These are phyloP conservation scores for Oceanites oceanicus DNA, from an alignment of 2,113 vertebrate species.

Conservation along the genomic window DNA sequence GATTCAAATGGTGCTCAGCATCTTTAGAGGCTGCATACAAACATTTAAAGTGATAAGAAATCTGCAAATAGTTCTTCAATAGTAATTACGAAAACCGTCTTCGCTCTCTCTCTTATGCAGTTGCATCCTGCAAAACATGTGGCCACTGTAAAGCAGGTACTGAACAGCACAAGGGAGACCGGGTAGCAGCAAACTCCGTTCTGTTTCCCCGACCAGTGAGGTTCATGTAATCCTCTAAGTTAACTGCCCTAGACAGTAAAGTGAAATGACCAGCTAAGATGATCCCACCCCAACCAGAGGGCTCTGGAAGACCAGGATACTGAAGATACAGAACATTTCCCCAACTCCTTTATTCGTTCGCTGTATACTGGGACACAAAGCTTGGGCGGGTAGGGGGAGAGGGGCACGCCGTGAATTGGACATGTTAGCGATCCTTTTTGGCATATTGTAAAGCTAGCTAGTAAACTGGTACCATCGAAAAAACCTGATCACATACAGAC, in stretches of 20 bases:
- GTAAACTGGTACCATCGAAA: slow-evolving; percentile 69
- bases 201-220: slow-evolving; percentile 70
- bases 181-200: slow-evolving; percentile 35
- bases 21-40: background rate
- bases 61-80: background rate
- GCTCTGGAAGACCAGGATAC: slow-evolving; percentile 82
- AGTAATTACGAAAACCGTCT: background rate
- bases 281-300: slow-evolving; percentile 72
- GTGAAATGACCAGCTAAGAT: slow-evolving; percentile 65
- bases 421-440: slow-evolving; percentile 65
- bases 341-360: slow-evolving; percentile 31
- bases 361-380: slow-evolving; percentile 63
- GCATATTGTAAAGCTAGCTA: slow-evolving; percentile 79
- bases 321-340: slow-evolving; percentile 87
- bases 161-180: background rate
- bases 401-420: slow-evolving; percentile 10
- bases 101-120: background rate
- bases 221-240: slow-evolving; percentile 36
- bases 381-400: background rate
- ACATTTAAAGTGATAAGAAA: background rate
- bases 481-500: slow-evolving; percentile 61
- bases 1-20: background rate
- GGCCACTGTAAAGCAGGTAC: background rate
- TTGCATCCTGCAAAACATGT: background rate
- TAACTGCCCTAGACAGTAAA: slow-evolving; percentile 56